Evolutionary conservation across 2,888 invertebrate species (phyloP).

Genomic region (Petrolisthes manimaculis): DNA sequence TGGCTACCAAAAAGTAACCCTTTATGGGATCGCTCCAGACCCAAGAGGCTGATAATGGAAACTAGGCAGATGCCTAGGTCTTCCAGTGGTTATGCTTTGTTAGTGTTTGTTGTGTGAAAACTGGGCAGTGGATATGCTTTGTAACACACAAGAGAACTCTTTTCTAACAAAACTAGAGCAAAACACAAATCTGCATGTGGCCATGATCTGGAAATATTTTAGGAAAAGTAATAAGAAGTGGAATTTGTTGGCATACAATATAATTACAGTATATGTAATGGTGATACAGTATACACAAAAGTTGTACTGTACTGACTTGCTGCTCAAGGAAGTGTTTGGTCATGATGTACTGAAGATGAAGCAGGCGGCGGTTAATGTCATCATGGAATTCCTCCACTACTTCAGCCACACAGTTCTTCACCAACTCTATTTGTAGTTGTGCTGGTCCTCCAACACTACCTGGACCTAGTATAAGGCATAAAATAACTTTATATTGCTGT

Average conservation of each 20-base stretch:
- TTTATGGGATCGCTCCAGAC: too few relatives aligned
- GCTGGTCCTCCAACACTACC: background rate
- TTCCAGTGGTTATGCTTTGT: too few relatives aligned
- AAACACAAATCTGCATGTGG: background rate
- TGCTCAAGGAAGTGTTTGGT: slow-evolving; percentile 52
- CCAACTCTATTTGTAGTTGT: slow-evolving; percentile 46
- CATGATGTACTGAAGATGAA: slow-evolving; percentile 60
- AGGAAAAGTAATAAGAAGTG: background rate
- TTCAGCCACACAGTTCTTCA: slow-evolving; percentile 58
- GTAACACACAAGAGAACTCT: too few relatives aligned
- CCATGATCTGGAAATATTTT: background rate
- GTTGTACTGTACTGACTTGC: slow-evolving; percentile 27
- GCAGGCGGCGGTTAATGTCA: slow-evolving; percentile 53
- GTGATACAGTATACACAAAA: background rate
- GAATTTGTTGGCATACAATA: background rate
- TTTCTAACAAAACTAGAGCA: background rate
- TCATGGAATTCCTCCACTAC: slow-evolving; percentile 57
- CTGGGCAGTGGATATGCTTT: too few relatives aligned
- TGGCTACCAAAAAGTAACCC: too few relatives aligned
- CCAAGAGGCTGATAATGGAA: too few relatives aligned
- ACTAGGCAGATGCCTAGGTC: too few relatives aligned
- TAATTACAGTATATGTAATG: background rate
- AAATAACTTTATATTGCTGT: too few relatives aligned
- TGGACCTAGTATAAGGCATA: background rate
- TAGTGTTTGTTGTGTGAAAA: too few relatives aligned